Conservation (phyloP, 2,888 invertebrate genomes). For the Cerastoderma edule region DNA sequence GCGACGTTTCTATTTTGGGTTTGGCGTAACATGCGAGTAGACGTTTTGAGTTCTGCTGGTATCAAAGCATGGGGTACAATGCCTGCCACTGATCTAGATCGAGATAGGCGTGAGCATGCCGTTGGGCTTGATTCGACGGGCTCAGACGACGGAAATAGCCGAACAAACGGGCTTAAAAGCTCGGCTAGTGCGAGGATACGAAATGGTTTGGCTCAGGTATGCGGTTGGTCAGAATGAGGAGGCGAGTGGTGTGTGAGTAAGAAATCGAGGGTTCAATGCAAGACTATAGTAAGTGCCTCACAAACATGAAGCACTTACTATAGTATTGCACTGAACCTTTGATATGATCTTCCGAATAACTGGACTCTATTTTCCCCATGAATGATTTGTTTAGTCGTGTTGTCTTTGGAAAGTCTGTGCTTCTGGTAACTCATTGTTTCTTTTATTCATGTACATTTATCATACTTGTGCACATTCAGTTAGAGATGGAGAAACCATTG, state of each 20-base stretch:
- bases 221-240: background rate
- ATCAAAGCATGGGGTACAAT: slow-evolving; percentile 69
- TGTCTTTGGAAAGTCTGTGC: too few species aligned
- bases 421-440: too few species aligned
- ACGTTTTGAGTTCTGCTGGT: slow-evolving; percentile 60
- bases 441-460: too few species aligned
- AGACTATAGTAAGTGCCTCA: too few species aligned
- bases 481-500: too few species aligned
- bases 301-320: too few species aligned
- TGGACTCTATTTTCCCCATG: too few species aligned
- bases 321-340: too few species aligned
- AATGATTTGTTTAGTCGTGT: too few species aligned
- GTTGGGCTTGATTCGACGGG: slow-evolving; percentile 25
- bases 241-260: slow-evolving; percentile 7
- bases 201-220: slow-evolving; percentile 43
- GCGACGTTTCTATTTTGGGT: slow-evolving; percentile 30
- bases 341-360: too few species aligned
- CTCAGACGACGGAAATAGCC: background rate
- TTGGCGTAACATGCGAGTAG: slow-evolving; percentile 67
- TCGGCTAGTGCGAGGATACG: slow-evolving; percentile 33
- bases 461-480: too few species aligned
- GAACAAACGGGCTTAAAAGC: slow-evolving; percentile 23
- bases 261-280: too few species aligned
- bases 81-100: slow-evolving; percentile 65
- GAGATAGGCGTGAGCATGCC: slow-evolving; percentile 32